phyloP scores from a whole-genome alignment of 1,140 invertebrate species.

The Triops longicaudatus region DNA sequence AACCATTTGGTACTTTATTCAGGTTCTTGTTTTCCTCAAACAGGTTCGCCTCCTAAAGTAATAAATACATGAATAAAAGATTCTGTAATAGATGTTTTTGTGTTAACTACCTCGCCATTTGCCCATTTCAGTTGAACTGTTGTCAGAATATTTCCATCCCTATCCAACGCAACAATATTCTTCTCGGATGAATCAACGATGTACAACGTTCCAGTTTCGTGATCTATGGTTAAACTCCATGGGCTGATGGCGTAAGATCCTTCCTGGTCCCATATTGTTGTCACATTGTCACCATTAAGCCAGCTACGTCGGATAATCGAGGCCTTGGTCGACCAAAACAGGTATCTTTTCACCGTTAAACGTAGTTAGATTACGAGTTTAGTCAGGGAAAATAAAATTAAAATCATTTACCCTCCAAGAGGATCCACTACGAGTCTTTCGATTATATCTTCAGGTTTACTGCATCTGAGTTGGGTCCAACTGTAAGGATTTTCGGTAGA shows the following conservation, averaged over 20 bases:
- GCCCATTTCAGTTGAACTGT: background rate
- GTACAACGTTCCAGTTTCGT: background rate
- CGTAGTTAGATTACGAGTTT: background rate
- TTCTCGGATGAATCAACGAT: background rate
- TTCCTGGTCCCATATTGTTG: background rate
- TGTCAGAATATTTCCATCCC: background rate
- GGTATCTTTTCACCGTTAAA: background rate
- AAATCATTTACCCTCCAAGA: background rate
- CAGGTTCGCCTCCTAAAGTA: background rate
- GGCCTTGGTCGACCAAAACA: background rate
- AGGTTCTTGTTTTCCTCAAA: background rate
- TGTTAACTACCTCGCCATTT: background rate
- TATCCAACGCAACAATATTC: background rate
- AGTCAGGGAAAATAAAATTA: background rate
- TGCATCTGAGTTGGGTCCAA: background rate
- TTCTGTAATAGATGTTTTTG: background rate
- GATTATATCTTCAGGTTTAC: background rate
- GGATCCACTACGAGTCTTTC: background rate
- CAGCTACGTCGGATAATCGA: background rate
- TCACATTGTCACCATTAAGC: background rate
- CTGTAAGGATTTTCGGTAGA: background rate
- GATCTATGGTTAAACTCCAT: slow-evolving; percentile 2
- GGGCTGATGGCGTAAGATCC: background rate
- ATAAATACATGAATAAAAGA: background rate
- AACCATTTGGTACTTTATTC: background rate